phyloP scores from a whole-genome alignment of 2,113 vertebrate species.

The Dissostichus mawsoni region DNA sequence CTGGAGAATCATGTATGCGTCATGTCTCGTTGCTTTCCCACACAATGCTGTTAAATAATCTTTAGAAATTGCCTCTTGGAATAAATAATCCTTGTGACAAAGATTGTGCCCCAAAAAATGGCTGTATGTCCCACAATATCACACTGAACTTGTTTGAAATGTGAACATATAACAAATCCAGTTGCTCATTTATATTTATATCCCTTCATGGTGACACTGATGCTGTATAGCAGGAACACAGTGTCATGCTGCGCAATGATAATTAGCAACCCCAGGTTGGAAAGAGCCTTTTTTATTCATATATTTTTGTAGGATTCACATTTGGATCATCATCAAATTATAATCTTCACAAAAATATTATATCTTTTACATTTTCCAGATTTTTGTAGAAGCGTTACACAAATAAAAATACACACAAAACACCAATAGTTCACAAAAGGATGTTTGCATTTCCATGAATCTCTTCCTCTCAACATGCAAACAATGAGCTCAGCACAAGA shows the following conservation, averaged over 20 bases:
- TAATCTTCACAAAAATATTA: conserved; percentile 72
- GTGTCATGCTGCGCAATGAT: conserved; percentile 17
- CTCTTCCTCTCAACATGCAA: conserved; percentile 56
- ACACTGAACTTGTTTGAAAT: not conserved
- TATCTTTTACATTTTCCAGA: conserved; percentile 17
- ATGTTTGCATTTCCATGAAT: conserved; percentile 44
- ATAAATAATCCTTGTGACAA: not conserved
- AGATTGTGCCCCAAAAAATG: accelerated
- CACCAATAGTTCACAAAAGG: conserved; percentile 57
- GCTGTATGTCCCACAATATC: conserved; percentile 1
- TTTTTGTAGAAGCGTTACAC: conserved; percentile 45
- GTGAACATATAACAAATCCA: conserved; percentile 2
- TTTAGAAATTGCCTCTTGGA: not conserved
- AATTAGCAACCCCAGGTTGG: conserved; percentile 17
- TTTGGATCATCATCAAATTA: conserved; percentile 34
- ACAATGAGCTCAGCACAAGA: conserved; percentile 11
- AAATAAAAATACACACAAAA: conserved; percentile 57
- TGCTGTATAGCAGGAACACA: conserved; percentile 15
- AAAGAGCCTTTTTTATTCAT: conserved; percentile 60
- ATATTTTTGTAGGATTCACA: conserved; percentile 50
- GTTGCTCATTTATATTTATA: conserved; percentile 33
- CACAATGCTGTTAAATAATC: conserved; percentile 1
- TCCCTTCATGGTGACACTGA: conserved; percentile 43
- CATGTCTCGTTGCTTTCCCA: not conserved
- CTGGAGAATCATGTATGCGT: not conserved